These are phyloP conservation scores for Cyanoderma ruficeps DNA, from an alignment of 2,113 vertebrate genomes.

Conservation along the genomic window DNA sequence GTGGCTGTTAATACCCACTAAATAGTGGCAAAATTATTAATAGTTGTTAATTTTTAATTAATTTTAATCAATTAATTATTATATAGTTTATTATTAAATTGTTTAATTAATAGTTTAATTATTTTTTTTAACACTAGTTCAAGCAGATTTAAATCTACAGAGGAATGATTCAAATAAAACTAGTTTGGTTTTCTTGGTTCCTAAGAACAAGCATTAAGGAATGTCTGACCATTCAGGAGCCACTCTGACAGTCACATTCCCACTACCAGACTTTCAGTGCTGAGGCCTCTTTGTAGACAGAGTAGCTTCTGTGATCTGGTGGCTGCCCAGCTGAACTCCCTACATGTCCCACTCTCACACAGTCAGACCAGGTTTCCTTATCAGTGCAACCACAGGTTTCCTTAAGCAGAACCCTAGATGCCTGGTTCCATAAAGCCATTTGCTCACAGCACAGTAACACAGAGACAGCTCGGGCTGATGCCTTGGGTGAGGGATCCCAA, in stretches of 20 bases:
- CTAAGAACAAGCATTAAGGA: not conserved
- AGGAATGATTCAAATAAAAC: not conserved
- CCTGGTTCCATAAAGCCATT: not conserved
- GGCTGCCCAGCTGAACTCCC: fast-evolving
- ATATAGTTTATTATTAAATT: too few relatives aligned
- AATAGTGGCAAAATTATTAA: too few relatives aligned
- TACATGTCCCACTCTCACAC: too few relatives aligned
- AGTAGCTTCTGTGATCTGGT: not conserved
- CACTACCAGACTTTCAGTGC: not conserved
- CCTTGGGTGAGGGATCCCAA: fast-evolving
- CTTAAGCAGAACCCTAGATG: not conserved
- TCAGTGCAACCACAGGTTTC: not conserved
- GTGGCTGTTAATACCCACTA: not conserved
- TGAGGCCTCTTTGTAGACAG: not conserved
- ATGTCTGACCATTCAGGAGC: not conserved
- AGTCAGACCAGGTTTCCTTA: not conserved
- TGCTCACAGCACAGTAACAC: not conserved
- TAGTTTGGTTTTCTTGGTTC: not conserved
- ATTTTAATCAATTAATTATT: too few relatives aligned
- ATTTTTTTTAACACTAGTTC: not conserved
- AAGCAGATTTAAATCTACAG: not conserved
- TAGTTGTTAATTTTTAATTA: too few relatives aligned
- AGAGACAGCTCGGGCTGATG: not conserved
- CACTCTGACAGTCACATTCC: not conserved
- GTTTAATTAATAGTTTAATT: not conserved